These are phyloP conservation scores for Microctenopoma lineatum DNA, from an alignment of 2,797 vertebrate genomes.

Conservation along the genomic window DNA sequence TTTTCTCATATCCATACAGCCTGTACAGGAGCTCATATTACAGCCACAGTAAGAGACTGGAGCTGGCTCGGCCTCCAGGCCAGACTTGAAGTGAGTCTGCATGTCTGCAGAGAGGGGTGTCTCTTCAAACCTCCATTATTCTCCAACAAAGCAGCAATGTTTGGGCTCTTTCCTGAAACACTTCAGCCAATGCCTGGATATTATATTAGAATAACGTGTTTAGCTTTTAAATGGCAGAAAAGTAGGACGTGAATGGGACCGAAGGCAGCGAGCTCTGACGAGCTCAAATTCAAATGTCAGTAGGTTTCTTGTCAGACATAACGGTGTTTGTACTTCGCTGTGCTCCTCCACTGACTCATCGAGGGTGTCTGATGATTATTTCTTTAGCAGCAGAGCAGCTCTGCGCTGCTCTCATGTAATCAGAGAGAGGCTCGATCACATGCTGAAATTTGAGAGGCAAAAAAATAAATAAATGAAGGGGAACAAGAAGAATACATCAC, in stretches of 20 bases:
- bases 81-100: conserved; percentile 57
- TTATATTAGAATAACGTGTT: conserved; percentile 27
- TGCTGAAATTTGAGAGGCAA: conserved; percentile 22
- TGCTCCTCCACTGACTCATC: conserved; percentile 61
- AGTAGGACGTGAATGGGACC: conserved; percentile 51
- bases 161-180: conserved; percentile 32
- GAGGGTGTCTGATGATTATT: conserved; percentile 40
- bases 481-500: conserved; percentile 17
- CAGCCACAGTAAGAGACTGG: conserved; percentile 73
- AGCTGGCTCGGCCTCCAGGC: conserved; percentile 63
- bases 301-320: conserved; percentile 49
- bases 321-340: conserved; percentile 34
- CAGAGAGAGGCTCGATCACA: conserved; percentile 21
- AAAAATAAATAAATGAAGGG: conserved; percentile 19
- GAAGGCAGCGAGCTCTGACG: conserved; percentile 50
- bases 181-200: conserved; percentile 28
- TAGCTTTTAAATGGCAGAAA: conserved; percentile 57
- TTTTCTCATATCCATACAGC: conserved; percentile 59
- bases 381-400: conserved; percentile 31
- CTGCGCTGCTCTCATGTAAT: conserved; percentile 29
- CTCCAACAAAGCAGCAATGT: conserved; percentile 44
- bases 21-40: conserved; percentile 78
- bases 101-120: conserved; percentile 63
- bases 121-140: conserved; percentile 36
- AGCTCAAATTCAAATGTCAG: conserved; percentile 68